Evolutionary conservation across 2,888 invertebrate species (phyloP), one percentile per base, ranked within the genome.

Genomic region (Yponomeuta evonymella): DNA sequence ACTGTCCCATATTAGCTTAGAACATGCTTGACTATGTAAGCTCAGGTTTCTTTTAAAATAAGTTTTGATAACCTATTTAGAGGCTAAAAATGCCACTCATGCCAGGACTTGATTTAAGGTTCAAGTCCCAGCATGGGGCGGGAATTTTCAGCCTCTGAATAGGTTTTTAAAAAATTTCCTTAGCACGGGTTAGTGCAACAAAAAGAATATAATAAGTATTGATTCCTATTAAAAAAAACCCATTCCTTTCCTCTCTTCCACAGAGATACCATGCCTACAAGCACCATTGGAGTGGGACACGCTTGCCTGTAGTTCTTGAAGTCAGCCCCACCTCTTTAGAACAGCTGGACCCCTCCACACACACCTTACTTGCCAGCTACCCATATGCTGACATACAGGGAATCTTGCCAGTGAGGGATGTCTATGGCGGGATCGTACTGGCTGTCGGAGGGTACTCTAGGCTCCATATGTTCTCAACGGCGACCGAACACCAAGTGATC

Each of bases 231-330:
- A 6, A 43, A 43, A 43, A 36, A 5, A 8, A 43, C 1, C 9
- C 43, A 43, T 43, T 43, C 43, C 43, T 43, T 43, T 43, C 8
- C 43, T 43, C 8, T 43, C 9, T 65, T 65, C 65, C 79, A 71
- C 88, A 97, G 96, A 94, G 95, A 80, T 98, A 96, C 88, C 96
- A 96, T 88, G 97, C 97, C 6, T 97, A 96, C 87, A 99, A 99
- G 89, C 96, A 97, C 82, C 98, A 99, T 81, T 99, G 99, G 99
- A 98, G 98, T 68, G 98, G 98, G 70, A 96, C 96, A 58, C 94
- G 97, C 74, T 93, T 98, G 65, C 97, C 98, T 0, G 95, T 98
- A 29, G 94, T 97, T 36, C 89, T 99, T 73, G 98, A 98, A 93
- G 96, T 98, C 2, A 97, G 97, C n/a, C 96, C 97, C 0, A 96